Percentiles rank a stretch among this genome's conserved stretches.
Evolutionary conservation across 2,888 invertebrate genomes (phyloP).

Genomic region (Latrodectus hesperus): DNA sequence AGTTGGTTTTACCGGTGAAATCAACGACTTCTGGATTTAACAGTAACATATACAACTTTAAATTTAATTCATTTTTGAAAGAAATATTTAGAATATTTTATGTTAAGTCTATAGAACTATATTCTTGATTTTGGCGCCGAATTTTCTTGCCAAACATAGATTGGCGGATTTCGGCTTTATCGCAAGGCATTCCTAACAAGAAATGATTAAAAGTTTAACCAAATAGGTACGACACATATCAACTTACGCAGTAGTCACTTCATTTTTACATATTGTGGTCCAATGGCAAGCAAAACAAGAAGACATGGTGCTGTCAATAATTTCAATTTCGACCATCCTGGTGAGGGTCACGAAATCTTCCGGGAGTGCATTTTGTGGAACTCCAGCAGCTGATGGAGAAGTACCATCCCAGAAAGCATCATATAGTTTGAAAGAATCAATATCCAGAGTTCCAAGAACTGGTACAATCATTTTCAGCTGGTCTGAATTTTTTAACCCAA

Average conservation of each 20-base stretch:
- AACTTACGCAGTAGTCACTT: neutral
- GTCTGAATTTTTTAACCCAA: neutral
- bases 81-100: no score
- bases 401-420: neutral
- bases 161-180: no score
- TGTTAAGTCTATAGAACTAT: no score
- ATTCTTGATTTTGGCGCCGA: no score
- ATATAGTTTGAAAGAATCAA: neutral
- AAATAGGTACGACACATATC: no score
- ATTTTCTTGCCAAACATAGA: no score
- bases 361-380: neutral
- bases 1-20: no score
- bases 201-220: no score
- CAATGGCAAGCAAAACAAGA: neutral
- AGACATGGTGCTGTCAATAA: neutral
- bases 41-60: no score
- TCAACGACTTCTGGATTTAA: no score
- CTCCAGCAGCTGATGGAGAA: neutral
- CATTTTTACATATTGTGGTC: neutral
- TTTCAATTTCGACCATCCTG: neutral
- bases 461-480: neutral
- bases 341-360: neutral
- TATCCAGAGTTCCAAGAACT: neutral
- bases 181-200: no score
- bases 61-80: no score